Conservation (phyloP, 2,113 vertebrate species). For the Leucopsar rothschildi region DNA sequence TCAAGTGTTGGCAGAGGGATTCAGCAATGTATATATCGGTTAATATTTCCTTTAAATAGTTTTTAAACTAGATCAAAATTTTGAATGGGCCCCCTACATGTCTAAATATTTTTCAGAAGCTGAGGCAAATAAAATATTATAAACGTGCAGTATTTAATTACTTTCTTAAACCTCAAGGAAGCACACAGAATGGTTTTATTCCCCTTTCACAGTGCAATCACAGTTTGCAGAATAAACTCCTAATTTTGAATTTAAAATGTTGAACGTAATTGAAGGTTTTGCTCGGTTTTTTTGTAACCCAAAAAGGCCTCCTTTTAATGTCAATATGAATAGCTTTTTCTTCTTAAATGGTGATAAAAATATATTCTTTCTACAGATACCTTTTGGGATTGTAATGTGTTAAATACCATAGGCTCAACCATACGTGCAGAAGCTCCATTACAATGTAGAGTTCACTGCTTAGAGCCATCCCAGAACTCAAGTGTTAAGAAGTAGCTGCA, state of each 20-base stretch:
- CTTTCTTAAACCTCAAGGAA: neutral
- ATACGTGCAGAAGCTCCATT: neutral
- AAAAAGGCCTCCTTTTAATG: neutral
- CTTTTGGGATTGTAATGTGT: neutral
- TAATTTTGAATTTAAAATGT: neutral
- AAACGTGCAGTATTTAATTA: neutral
- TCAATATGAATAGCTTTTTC: neutral
- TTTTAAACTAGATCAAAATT: slow-evolving; percentile 6
- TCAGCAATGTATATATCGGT: neutral
- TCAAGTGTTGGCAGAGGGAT: slow-evolving; percentile 32
- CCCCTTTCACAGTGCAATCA: neutral
- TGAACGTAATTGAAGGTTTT: neutral
- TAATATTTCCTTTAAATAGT: slow-evolving; percentile 20
- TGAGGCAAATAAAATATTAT: neutral
- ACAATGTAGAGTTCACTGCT: neutral
- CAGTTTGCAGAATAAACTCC: neutral
- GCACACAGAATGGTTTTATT: neutral
- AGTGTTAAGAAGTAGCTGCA: neutral
- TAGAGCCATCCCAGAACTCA: neutral
- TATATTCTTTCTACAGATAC: neutral
- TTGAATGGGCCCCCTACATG: neutral
- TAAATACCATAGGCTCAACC: neutral
- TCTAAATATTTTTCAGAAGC: neutral
- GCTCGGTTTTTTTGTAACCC: neutral
- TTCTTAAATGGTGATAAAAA: neutral